phyloP scores from a whole-genome alignment of 2,113 vertebrate genomes.

The Shinisaurus crocodilurus region DNA sequence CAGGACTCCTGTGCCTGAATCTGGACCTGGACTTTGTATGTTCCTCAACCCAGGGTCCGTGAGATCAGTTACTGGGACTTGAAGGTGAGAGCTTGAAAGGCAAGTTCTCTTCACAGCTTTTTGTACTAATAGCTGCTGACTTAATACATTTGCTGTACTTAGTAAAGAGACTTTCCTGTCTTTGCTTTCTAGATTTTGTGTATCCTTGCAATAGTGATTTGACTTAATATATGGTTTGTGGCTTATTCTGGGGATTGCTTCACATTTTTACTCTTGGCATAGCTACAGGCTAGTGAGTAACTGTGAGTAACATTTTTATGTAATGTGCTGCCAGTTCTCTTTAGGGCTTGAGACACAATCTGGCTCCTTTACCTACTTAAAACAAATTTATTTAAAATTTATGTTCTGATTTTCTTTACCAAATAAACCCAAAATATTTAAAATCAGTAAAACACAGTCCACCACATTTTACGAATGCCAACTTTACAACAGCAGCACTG shows the following conservation, averaged over 20 bases:
- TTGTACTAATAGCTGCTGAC: not conserved
- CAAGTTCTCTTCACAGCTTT: not conserved
- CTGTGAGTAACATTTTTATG: not conserved
- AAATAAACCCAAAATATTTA: not conserved
- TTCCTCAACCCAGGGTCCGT: not conserved
- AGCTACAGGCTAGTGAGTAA: not conserved
- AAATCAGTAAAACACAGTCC: not conserved
- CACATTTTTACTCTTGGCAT: not conserved
- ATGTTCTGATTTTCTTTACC: not conserved
- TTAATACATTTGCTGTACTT: not conserved
- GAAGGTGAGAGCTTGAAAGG: not conserved
- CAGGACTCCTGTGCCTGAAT: not conserved
- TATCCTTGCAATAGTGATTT: not conserved
- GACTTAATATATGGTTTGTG: conserved; percentile 3
- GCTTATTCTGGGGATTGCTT: not conserved
- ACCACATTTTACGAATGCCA: not conserved
- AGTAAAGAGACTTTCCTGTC: not conserved
- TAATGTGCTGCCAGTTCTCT: not conserved
- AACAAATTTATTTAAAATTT: not conserved
- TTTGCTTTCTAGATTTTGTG: not conserved
- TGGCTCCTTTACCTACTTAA: not conserved
- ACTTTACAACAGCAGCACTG: not conserved
- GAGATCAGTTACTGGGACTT: not conserved
- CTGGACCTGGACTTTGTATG: not conserved
- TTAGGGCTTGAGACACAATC: not conserved